Evolutionary conservation across 2,888 invertebrate genomes (phyloP).

Genomic region (Rhagonycha lutea): DNA sequence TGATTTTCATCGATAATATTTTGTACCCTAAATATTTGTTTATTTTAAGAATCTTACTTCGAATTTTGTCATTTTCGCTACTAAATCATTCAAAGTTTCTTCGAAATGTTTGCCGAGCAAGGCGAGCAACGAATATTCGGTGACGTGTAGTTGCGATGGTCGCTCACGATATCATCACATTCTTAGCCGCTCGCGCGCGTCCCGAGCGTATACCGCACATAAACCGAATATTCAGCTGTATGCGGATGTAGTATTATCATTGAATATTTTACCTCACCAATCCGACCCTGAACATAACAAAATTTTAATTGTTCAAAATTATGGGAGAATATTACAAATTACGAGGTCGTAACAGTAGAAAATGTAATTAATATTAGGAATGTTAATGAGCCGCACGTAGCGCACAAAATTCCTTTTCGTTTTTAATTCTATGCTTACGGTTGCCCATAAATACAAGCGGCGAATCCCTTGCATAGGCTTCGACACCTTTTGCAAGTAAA

Average conservation of each 20-base stretch:
- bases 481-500: neutral
- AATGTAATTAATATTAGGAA: neutral
- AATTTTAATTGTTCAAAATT: neutral
- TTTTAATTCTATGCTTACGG: neutral
- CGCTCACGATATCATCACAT: no score
- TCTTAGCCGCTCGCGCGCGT: no score
- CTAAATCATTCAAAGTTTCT: neutral
- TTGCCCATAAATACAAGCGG: neutral
- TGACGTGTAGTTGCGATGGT: no score
- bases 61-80: neutral
- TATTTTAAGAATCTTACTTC: neutral
- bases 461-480: neutral
- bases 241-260: no score
- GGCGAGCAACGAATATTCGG: no score
- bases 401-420: neutral
- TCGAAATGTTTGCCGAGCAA: no score
- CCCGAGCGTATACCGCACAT: no score
- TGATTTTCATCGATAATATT: neutral
- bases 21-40: neutral
- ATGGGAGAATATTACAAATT: neutral
- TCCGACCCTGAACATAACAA: neutral
- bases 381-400: neutral
- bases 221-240: no score
- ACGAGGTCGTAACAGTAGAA: neutral
- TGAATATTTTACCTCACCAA: neutral